A percentile compares a stretch with the other conserved stretches of the same genome.
These are phyloP conservation scores for Glaucidium brasilianum DNA, from an alignment of 2,113 vertebrate genomes.

Conservation along the genomic window DNA sequence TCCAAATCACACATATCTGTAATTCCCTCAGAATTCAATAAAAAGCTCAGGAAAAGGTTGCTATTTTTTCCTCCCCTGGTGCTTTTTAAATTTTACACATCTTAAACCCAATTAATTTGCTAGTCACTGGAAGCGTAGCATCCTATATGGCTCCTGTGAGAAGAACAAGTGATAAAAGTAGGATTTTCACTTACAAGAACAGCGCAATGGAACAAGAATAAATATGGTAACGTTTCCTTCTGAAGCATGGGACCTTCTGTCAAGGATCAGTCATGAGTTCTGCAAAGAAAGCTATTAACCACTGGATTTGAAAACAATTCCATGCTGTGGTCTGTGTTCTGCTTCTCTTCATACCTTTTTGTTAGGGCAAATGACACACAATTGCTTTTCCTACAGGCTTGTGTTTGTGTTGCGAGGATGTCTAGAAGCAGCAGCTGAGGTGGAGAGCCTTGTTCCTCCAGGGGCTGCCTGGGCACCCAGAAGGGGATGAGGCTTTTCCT, in stretches of 20 bases:
- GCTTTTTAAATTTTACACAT: background rate
- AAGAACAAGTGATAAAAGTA: background rate
- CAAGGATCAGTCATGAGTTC: background rate
- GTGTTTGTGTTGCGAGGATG: background rate
- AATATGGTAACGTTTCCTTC: background rate
- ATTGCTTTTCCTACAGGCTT: background rate
- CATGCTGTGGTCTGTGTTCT: background rate
- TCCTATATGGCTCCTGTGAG: background rate
- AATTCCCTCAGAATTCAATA: background rate
- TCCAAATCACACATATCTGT: background rate
- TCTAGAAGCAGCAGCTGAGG: background rate
- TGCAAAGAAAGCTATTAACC: background rate
- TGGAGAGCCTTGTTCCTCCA: background rate
- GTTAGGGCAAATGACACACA: background rate
- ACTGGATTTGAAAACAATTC: background rate
- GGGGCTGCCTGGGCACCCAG: background rate
- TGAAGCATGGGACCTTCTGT: background rate
- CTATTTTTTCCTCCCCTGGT: background rate
- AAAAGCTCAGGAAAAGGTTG: background rate
- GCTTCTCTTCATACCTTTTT: background rate
- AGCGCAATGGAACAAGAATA: background rate
- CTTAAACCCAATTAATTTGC: background rate
- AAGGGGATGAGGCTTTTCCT: background rate
- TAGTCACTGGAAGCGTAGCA: background rate
- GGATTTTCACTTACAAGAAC: constrained; percentile 8